Base-by-base conservation (phyloP, 2,797 vertebrate species). In the Microhierax caerulescens region DNA sequence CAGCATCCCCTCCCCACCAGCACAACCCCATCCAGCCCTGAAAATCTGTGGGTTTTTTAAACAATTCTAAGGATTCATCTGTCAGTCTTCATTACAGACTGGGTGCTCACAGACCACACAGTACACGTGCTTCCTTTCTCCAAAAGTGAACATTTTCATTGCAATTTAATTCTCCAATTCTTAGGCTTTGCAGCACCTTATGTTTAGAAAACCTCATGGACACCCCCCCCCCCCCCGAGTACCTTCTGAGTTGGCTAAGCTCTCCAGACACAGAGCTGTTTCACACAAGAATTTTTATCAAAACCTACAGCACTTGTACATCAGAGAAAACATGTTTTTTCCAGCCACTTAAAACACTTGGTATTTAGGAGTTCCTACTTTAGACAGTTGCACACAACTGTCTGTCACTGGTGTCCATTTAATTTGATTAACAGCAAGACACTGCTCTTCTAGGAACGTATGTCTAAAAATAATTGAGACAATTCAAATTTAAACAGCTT, bases 171-270 rank as follows among this genome's bases (percentile, higher is more conserved):
- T 64, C 32, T n/a, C 47, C 47, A 45, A 57, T 19, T 5, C 41
- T 50, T 43, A 22, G 77, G 22, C 43, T 34, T 36, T 7, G 51
- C 30, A 14, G 27, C 15, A 24, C 24, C 86, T 63, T 5, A 1
- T 20, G 24, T 39, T 63, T 34, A 36, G n/a, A 81, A 64, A 78
- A 41, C 8, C 18, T 41, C 39, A 6, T 0, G 12, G 13, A 28
- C 10, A 15, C 7, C 9, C n/a, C n/a, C n/a, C n/a, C n/a, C n/a
- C n/a, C n/a, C n/a, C 9, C 11, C 9, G 0, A 10, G 12, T 36
- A 20, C 19, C 17, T 16, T 15, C 18, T 5, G 45, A 12, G 41
- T 25, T 21, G 15, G n/a, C 54, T n/a, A 12, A 8, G 28, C 13
- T 32, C 19, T 24, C 13, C 74, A 30, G 17, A 15, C 47, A 20